phyloP scores from a whole-genome alignment of 1,140 invertebrate species.

The Drosophila bipectinata region DNA sequence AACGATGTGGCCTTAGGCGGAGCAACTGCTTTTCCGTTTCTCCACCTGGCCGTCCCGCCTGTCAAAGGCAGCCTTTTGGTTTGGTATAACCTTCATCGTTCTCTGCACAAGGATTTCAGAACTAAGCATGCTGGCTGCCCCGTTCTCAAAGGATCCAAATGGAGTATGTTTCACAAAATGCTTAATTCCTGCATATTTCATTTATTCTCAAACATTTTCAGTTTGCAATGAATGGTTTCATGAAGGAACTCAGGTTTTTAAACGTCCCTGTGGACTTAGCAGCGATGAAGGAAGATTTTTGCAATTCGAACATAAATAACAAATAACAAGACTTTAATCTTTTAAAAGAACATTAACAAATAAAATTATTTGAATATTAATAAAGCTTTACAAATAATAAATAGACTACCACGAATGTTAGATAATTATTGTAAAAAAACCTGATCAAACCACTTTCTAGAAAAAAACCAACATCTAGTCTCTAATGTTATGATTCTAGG shows the following conservation, averaged over 20 bases:
- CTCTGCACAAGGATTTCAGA: constrained; percentile 94
- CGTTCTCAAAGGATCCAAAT: constrained; percentile 97
- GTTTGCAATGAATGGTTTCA: constrained; percentile 98
- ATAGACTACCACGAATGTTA: background rate
- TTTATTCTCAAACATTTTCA: constrained; percentile 63
- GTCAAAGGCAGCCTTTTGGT: constrained; percentile 95
- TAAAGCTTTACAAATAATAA: background rate
- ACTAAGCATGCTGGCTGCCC: constrained; percentile 99
- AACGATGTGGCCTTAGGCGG: constrained; percentile 97
- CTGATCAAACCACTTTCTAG: constrained; percentile 21
- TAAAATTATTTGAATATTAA: background rate
- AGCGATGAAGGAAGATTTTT: constrained; percentile 41
- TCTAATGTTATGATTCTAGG: constrained; percentile 9
- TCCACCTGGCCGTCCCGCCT: constrained; percentile 94
- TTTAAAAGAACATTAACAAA: no score
- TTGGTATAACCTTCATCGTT: constrained; percentile 97
- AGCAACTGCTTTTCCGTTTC: constrained; percentile 96
- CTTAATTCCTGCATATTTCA: constrained; percentile 88
- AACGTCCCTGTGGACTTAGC: constrained; percentile 88
- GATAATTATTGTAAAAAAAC: background rate
- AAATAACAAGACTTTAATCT: no score
- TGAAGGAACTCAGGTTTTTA: constrained; percentile 94
- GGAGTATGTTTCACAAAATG: constrained; percentile 86
- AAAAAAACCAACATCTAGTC: constrained; percentile 13
- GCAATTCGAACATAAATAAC: constrained; percentile 18